Base-by-base conservation (phyloP, 2,113 vertebrate genomes). In the Anguilla rostrata region DNA sequence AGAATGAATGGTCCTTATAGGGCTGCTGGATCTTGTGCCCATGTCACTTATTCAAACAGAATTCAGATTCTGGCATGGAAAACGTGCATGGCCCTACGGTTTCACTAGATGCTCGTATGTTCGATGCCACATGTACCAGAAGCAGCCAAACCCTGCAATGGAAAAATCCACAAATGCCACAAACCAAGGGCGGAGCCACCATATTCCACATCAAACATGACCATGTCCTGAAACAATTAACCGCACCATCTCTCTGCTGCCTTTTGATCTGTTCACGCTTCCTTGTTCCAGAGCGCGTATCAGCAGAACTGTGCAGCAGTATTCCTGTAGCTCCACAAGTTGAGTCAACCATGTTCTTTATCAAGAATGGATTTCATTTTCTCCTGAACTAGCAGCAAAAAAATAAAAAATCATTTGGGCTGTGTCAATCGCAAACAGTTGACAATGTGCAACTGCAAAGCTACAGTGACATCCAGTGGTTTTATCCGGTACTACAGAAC, bases 391-490 rank as follows among this genome's bases (percentile, higher is more conserved):
- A 8, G 8, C 26, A 41, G 63, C 22, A 40, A 18, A 18, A 56
- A 63, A 14, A 60, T 9, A 20, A 57, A 63, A 66, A 66, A 84
- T 41, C 6, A 84, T 39, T 66, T 22, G 39, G 14, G 7, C 71
- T 75, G 71, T 34, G 20, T 75, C n/a, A 34, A 75, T 75, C 2
- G 8, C 0, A 60, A 84, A 84, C 84, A 78, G 66, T 84, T 71
- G 60, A 57, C 16, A 34, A 26, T 14, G 29, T 46, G 9, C 41
- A 84, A 75, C 66, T 78, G 66, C 29, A 78, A 66, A 29, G 29
- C 26, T 78, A 34, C n/a, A 84, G 84, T 71, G 66, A 84, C 66
- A 78, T 29, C 66, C 43, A 40, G 43, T 84, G 84, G 66, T 49
- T 78, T 16, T 53, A 39, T 22, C 1, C 49, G 84, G 43, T 78